These are phyloP conservation scores for Characodon lateralis DNA, from an alignment of 2,797 vertebrate genomes.

Conservation along the genomic window DNA sequence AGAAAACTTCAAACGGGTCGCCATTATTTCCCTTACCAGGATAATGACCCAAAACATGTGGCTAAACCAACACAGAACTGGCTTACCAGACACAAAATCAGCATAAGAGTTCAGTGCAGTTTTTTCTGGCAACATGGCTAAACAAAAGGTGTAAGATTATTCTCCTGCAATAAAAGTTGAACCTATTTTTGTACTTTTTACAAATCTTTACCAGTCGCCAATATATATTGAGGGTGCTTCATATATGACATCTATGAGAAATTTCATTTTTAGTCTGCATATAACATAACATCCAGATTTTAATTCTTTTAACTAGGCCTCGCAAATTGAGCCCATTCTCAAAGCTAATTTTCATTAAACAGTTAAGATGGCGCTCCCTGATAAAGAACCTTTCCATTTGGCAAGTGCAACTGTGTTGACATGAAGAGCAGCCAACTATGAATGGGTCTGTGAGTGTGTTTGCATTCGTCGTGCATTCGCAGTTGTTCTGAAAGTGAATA, in stretches of 20 bases:
- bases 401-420: slow-evolving; percentile 13
- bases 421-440: slow-evolving; percentile 26
- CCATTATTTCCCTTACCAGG: not conserved
- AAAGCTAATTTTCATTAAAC: not conserved
- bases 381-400: slow-evolving; percentile 21
- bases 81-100: not conserved
- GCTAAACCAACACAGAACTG: not conserved
- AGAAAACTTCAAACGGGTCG: not conserved
- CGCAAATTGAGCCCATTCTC: not conserved
- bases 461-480: slow-evolving; percentile 13
- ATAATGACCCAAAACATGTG: not conserved
- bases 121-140: not conserved
- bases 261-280: not conserved
- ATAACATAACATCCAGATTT: not conserved
- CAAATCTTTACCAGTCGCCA: not conserved
- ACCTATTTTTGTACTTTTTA: not conserved
- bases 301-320: not conserved
- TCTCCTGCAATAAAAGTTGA: not conserved
- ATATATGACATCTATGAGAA: not conserved
- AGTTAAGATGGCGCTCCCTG: not conserved
- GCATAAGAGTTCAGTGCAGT: not conserved
- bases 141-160: not conserved
- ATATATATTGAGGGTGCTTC: not conserved
- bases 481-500: slow-evolving; percentile 50
- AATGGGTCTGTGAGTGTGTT: slow-evolving; percentile 5